phyloP scores from a whole-genome alignment of 2,797 vertebrate species.

The Ateles fusciceps region DNA sequence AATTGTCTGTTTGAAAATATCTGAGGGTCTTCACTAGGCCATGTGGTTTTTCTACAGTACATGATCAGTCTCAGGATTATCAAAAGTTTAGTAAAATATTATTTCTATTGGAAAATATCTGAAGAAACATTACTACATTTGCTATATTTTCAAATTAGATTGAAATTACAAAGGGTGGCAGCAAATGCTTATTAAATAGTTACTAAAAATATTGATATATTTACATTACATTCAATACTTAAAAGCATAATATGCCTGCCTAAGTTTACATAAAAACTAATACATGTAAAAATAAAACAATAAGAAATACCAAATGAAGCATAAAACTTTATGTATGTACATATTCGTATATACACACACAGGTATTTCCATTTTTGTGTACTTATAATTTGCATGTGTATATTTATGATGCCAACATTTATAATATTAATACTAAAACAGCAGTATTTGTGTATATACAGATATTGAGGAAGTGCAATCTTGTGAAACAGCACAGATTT shows the following conservation, averaged over 20 bases:
- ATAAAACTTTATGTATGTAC: background rate
- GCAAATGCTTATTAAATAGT: background rate
- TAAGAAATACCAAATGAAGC: background rate
- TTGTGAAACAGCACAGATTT: background rate
- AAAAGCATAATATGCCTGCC: background rate
- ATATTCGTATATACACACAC: background rate
- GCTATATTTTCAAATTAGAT: background rate
- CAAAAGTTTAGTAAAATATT: background rate
- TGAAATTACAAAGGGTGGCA: background rate
- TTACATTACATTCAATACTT: background rate
- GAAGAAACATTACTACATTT: background rate
- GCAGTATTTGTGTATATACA: background rate
- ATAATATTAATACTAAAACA: background rate
- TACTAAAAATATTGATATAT: background rate
- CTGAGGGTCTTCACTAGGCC: constrained; percentile 26
- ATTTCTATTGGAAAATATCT: background rate
- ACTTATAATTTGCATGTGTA: background rate
- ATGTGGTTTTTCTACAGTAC: background rate
- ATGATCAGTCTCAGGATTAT: constrained; percentile 19
- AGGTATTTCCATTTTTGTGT: background rate
- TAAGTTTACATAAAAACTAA: background rate
- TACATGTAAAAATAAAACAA: background rate
- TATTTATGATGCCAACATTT: background rate
- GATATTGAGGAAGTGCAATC: background rate
- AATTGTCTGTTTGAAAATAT: constrained; percentile 5